Percentiles rank a stretch among this genome's conserved stretches.
Evolutionary conservation across 2,113 vertebrate genomes (phyloP).

Genomic region (Chiloscyllium plagiosum): DNA sequence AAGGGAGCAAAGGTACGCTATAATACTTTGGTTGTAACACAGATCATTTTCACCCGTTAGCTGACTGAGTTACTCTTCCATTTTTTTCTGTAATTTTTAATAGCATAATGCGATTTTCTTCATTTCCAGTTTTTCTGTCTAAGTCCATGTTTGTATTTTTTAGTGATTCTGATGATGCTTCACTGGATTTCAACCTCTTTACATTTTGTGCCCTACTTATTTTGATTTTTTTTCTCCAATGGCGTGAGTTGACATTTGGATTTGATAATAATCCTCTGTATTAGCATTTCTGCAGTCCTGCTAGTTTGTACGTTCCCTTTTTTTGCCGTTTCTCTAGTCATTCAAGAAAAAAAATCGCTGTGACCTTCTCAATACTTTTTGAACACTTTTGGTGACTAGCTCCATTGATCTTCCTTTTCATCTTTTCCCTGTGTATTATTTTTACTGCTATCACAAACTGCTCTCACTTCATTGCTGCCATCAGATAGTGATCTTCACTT

Average conservation of each 20-base stretch:
- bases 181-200: not conserved
- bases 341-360: too few relatives aligned
- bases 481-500: not conserved
- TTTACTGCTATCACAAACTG: not conserved
- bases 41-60: not conserved
- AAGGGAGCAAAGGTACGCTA: not conserved
- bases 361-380: not conserved
- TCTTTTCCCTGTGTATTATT: not conserved
- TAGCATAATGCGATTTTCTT: not conserved
- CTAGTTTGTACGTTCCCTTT: not conserved
- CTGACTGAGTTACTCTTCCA: not conserved
- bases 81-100: not conserved
- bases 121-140: not conserved
- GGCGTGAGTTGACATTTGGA: not conserved
- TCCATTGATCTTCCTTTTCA: not conserved
- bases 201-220: not conserved
- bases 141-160: not conserved
- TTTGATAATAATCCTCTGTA: not conserved
- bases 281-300: not conserved
- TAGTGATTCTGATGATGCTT: not conserved
- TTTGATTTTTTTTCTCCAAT: slow-evolving; percentile 1
- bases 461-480: not conserved
- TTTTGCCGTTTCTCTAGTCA: not conserved
- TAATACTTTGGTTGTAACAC: not conserved
- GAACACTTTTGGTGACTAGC: not conserved